A percentile compares a stretch with the other conserved stretches of the same genome.
Conservation (phyloP, 2,797 vertebrate species). For the Tympanoctomys barrerae region DNA sequence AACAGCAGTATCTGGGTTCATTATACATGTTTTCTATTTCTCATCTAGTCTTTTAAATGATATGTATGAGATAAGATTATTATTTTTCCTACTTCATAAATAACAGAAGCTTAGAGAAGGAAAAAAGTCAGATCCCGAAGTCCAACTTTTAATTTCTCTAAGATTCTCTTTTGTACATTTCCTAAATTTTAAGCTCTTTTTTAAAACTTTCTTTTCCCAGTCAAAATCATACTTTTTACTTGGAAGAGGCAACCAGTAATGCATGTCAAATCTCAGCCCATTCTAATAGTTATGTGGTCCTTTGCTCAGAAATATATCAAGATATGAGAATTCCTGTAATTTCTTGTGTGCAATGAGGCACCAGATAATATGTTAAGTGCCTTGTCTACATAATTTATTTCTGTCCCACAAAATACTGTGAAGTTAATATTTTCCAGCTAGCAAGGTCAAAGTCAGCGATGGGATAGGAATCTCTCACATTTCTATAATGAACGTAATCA, state of each 20-base stretch:
- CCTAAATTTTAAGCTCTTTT: not conserved
- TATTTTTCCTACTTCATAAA: not conserved
- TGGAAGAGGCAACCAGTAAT: not conserved
- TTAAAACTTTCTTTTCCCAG: not conserved
- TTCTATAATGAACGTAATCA: not conserved
- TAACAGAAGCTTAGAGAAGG: not conserved
- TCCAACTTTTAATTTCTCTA: slow-evolving; percentile 17
- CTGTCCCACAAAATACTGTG: not conserved
- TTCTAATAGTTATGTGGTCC: not conserved
- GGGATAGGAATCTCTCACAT: not conserved
- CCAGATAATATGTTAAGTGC: not conserved
- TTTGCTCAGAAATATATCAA: not conserved
- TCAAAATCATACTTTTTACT: not conserved
- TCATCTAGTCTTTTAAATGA: not conserved
- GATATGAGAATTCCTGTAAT: not conserved
- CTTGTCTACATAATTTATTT: not conserved
- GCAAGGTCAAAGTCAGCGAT: not conserved
- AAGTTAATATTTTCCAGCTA: too few species aligned
- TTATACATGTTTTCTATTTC: not conserved
- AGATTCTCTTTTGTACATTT: not conserved
- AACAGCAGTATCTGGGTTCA: not conserved
- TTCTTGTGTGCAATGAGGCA: not conserved
- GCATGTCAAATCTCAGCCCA: not conserved
- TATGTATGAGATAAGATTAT: not conserved
- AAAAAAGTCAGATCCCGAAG: too few species aligned